Evolutionary conservation across 2,888 invertebrate genomes (phyloP).

Genomic region (Orthosia gothica): DNA sequence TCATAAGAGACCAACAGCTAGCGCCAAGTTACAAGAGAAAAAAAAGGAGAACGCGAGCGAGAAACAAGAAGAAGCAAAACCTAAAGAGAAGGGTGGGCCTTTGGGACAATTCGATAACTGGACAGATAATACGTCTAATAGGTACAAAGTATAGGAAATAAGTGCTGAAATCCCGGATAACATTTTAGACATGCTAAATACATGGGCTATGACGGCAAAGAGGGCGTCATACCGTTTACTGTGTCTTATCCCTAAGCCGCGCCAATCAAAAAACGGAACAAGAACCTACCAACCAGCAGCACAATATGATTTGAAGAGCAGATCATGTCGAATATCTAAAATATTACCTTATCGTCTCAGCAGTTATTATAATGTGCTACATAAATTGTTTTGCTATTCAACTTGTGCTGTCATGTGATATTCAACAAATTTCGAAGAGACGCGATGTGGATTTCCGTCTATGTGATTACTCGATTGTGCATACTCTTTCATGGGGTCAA

Average conservation of each 20-base stretch:
- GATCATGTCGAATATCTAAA: no score
- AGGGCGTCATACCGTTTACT: not conserved
- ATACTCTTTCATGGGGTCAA: no score
- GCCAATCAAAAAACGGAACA: not conserved
- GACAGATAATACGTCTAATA: conserved; percentile 33
- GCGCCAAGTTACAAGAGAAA: conserved; percentile 14
- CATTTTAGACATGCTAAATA: not conserved
- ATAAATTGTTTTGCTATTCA: no score
- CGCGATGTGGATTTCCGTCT: no score
- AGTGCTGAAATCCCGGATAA: not conserved
- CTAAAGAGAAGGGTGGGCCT: not conserved
- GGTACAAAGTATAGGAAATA: not conserved
- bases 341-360: no score
- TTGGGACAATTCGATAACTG: conserved; percentile 46
- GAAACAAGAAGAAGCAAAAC: conserved; percentile 10
- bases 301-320: no score
- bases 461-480: no score
- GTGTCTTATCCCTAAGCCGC: not conserved
- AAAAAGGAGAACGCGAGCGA: not conserved
- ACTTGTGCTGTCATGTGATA: no score
- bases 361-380: no score
- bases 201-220: not conserved
- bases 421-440: no score
- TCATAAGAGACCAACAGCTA: conserved; percentile 13
- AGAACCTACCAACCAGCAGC: no score